Base-by-base conservation (phyloP, 92 coral and sea anemone species). In the Bergia puertoricense region DNA sequence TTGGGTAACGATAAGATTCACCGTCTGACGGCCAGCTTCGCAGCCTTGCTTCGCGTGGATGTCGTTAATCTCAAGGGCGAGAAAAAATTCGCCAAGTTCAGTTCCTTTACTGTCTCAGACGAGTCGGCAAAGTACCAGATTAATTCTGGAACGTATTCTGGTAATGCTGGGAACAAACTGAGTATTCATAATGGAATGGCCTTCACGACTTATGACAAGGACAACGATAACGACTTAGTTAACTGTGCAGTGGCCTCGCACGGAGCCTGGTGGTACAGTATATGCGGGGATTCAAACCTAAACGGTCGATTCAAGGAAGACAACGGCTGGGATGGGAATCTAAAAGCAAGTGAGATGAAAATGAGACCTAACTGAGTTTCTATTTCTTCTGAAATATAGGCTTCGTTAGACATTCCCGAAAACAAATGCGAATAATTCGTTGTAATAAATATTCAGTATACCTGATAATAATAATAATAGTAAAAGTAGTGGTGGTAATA, bases 1-100 rank as follows among this genome's bases (percentile, higher is more conserved):
- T 88, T 90, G 67, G 92, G 92, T n/a, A 67, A 85, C 65, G 90
- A 90, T 56, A 86, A 90, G 40, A 90, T 90, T 85, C 79, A 89
- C 20, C 89, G 89, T 48, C 85, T 89, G 51, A 84, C 89, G 51
- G 91, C 66, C 38, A 88, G 88, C 80, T 69, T 79, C 72, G n/a
- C 59, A 41, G 76, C 83, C 91, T 74, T 72, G 57, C 91, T 88
- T 71, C 91, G 91, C n/a, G 88, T 88, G 23, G 91, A 88, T 86
- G 40, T 88, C 73, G 77, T 76, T 84, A 68, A 65, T 46, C 8
- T 42, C 5, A 80, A 75, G 18, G 85, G 77, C 42, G 39, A 66
- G 23, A 89, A 62, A 18, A 69, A 66, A 22, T 89, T 85, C 50
- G 89, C 89, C 38, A 88, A 89, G 85, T 89, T 67, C 80, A 46